Evolutionary conservation across 2,888 invertebrate genomes (phyloP), one percentile per base, ranked within the genome.

Genomic region (Coronaproctus castanopsis): DNA sequence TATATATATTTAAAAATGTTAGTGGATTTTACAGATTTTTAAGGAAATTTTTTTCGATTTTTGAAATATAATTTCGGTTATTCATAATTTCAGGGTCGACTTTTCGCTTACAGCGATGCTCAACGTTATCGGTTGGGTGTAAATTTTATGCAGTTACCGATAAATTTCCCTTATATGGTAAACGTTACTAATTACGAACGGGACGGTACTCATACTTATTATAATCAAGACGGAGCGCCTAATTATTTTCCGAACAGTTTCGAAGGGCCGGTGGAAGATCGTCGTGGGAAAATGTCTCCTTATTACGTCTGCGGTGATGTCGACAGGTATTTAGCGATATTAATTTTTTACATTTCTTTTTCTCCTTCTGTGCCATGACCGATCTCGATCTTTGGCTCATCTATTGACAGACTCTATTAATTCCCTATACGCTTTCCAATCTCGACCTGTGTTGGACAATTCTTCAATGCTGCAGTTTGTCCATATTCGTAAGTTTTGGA

Each of bases 221-320:
- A 80, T 65, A 92, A 91, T 71, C 90, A 92, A 73, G 83, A 81
- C 3, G 86, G 85, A 22, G 84, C 86, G 2, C 96, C 96, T 2
- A 96, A 96, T 73, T 97, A 97, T 71, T 92, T 81, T 76, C 97
- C 97, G 0, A 97, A 97, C 76, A 93, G 92, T 63, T 97, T 95
- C 74, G 77, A 79, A 63, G 96, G 95, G 0, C 92, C 95, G 5
- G 36, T 8, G 14, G 36, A 8, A 14, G 36, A 8, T 8, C 36
- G 8, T 8, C 14, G 8, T 8, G 36, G 8, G 14, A 36, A 36
- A 36, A 36, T 36, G 36, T 36, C 36, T 8, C 8, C 36, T 14
- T 36, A 8, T 36, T 14, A 5, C 36, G 14, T 14, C 36, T 36
- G 8, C 36, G 36, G 36, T 14, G 36, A 36, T 36, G 36, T 36